Evolutionary conservation across 2,888 invertebrate species (phyloP).

Genomic region (Aphidoletes aphidimyza): DNA sequence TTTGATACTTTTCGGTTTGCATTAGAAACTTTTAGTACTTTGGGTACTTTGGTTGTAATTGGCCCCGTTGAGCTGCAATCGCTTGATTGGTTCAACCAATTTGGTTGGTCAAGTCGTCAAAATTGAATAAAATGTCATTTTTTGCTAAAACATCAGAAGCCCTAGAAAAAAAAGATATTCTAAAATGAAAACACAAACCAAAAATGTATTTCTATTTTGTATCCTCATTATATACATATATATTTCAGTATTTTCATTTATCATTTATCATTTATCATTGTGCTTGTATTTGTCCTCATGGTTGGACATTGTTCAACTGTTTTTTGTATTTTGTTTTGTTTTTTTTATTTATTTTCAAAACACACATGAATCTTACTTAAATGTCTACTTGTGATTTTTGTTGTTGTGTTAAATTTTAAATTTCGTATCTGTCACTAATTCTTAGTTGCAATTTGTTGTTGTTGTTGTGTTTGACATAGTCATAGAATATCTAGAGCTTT

Average conservation of each 20-base stretch:
- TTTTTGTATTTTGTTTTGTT: neutral
- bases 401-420: no score
- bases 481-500: constrained; percentile 3
- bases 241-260: neutral
- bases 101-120: neutral
- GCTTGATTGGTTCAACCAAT: no score
- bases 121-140: neutral
- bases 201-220: constrained; percentile 6
- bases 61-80: no score
- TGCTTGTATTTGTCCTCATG: neutral
- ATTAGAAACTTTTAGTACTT: no score
- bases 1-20: no score
- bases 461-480: neutral
- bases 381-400: neutral
- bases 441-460: neutral
- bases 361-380: constrained; percentile 17
- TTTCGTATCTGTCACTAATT: neutral
- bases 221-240: constrained; percentile 42
- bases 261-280: neutral
- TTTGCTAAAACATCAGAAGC: neutral
- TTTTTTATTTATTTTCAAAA: neutral
- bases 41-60: no score
- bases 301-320: neutral
- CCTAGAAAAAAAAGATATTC: neutral
- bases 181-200: neutral